Conservation (phyloP, 2,113 vertebrate species). For the Gavia stellata region DNA sequence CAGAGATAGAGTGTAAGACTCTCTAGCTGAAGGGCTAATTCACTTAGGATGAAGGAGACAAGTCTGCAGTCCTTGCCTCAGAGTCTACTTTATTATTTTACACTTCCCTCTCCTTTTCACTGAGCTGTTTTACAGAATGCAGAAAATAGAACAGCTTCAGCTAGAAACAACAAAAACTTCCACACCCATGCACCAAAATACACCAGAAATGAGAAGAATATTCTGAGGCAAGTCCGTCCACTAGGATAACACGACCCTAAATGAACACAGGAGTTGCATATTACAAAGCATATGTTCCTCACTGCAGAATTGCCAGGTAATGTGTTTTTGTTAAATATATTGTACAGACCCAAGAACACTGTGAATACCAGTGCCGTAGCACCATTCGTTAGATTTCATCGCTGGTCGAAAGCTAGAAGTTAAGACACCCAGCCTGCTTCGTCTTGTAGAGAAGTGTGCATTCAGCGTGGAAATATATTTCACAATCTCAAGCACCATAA, state of each 20-base stretch:
- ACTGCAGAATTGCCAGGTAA: background rate
- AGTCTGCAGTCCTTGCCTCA: background rate
- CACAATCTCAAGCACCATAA: background rate
- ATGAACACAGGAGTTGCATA: fast-evolving
- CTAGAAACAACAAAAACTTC: background rate
- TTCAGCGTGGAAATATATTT: background rate
- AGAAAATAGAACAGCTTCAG: background rate
- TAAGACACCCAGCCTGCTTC: background rate
- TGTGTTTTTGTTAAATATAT: background rate
- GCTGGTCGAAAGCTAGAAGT: background rate
- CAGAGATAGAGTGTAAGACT: background rate
- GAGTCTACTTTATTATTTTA: background rate
- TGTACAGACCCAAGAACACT: background rate
- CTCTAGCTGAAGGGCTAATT: background rate
- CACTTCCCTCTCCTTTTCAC: background rate
- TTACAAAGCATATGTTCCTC: background rate
- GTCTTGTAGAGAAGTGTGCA: background rate
- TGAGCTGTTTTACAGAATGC: background rate
- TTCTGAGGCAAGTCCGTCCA: background rate
- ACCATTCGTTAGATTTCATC: background rate
- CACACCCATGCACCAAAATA: background rate
- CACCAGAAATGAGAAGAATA: background rate
- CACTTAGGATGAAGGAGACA: background rate
- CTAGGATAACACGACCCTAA: background rate
- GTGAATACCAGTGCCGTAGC: background rate